These are phyloP conservation scores for Sicus ferrugineus DNA, from an alignment of 2,888 invertebrate species.

Conservation along the genomic window DNA sequence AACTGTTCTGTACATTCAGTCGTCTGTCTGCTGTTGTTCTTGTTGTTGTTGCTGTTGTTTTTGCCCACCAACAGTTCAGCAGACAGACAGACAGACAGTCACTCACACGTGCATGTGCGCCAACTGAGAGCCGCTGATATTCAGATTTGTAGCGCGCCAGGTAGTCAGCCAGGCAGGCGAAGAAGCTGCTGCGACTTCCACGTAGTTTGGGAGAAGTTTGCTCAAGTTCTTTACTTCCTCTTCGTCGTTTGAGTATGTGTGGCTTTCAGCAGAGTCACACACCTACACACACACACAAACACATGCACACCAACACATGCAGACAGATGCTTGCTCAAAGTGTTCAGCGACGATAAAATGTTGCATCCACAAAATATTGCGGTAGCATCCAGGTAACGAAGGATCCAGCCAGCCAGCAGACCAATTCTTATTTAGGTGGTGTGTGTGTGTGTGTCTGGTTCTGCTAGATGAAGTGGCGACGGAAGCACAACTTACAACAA, in stretches of 20 bases:
- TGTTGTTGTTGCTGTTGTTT: slow-evolving; percentile 23
- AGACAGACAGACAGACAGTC: slow-evolving; percentile 1
- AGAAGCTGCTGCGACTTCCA: not conserved
- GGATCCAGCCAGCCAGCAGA: not conserved
- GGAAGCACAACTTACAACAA: slow-evolving; percentile 26
- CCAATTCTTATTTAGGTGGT: not conserved
- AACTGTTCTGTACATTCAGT: slow-evolving; percentile 23
- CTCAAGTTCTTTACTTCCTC: not conserved
- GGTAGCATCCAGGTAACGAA: not conserved
- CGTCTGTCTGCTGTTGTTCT: not conserved
- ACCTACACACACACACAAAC: not conserved
- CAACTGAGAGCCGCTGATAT: not conserved
- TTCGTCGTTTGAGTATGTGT: not conserved
- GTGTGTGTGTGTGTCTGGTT: not conserved
- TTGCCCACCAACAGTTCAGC: not conserved
- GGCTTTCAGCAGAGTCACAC: slow-evolving; percentile 4
- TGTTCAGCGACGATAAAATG: slow-evolving; percentile 23
- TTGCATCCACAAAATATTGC: slow-evolving; percentile 21
- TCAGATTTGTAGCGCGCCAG: not conserved
- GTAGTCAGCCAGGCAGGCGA: not conserved
- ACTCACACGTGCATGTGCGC: not conserved
- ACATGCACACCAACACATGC: not conserved
- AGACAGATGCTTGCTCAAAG: not conserved
- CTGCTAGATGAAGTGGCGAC: slow-evolving; percentile 4
- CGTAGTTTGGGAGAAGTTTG: not conserved